Percentiles rank a stretch among this genome's conserved stretches.
These are phyloP conservation scores for Apostichopus leukothele DNA, from an alignment of 53 echinoderm and acorn worm species.

Conservation along the genomic window DNA sequence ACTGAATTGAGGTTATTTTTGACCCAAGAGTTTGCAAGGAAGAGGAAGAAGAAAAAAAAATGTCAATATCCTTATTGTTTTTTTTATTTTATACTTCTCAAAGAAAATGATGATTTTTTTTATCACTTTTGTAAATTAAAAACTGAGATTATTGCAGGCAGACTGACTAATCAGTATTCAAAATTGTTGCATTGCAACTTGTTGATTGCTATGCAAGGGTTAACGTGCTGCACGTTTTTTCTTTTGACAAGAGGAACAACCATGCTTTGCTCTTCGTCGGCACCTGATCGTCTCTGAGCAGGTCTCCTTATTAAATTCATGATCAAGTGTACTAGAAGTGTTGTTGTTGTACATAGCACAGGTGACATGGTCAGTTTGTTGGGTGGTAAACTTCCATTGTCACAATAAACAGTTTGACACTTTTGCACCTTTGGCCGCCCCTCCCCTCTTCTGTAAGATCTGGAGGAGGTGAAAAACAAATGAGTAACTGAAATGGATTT, in stretches of 20 bases:
- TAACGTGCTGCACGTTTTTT: not conserved
- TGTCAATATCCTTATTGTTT: conserved; percentile 21
- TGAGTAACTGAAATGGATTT: not conserved
- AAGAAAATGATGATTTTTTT: conserved; percentile 1
- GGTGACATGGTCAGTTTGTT: too few relatives aligned
- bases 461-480: too few relatives aligned
- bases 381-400: too few relatives aligned
- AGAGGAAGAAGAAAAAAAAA: not conserved
- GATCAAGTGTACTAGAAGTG: too few relatives aligned
- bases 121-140: conserved; percentile 15
- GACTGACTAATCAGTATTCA: conserved; percentile 36
- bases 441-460: too few relatives aligned
- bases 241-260: too few relatives aligned
- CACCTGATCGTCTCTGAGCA: too few relatives aligned
- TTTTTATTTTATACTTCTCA: conserved; percentile 36
- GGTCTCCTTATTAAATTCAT: too few relatives aligned
- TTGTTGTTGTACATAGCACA: too few relatives aligned
- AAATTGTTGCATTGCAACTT: conserved; percentile 41
- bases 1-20: conserved; percentile 28
- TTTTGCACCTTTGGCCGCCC: too few relatives aligned
- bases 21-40: conserved; percentile 32
- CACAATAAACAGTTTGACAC: too few relatives aligned
- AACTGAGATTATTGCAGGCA: not conserved
- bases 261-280: too few relatives aligned
- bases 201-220: conserved; percentile 42